Percentiles rank a stretch among this genome's conserved stretches.
phyloP scores from a whole-genome alignment of 2,888 invertebrate species.

The Epirrita christyi region DNA sequence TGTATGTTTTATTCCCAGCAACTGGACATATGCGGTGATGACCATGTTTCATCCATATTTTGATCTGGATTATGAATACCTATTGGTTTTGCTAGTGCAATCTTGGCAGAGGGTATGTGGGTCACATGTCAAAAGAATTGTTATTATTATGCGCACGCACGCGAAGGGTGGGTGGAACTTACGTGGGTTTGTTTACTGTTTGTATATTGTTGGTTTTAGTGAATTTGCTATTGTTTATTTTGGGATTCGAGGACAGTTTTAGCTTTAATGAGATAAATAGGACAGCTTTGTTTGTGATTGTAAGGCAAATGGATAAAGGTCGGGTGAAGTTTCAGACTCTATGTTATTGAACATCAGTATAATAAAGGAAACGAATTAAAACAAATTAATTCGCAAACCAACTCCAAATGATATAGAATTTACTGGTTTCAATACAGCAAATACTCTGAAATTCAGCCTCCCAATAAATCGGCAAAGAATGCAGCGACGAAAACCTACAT shows the following conservation, averaged over 20 bases:
- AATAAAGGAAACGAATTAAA: not conserved
- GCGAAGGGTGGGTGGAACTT: constrained; percentile 31
- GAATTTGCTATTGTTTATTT: constrained; percentile 23
- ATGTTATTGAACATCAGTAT: not conserved
- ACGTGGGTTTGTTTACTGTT: constrained; percentile 27
- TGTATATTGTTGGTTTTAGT: constrained; percentile 18
- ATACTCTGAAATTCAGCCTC: too few relatives aligned
- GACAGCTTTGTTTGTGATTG: constrained; percentile 2
- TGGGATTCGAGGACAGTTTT: constrained; percentile 10
- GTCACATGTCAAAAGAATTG: constrained; percentile 22
- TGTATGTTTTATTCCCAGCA: too few relatives aligned
- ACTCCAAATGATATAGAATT: too few relatives aligned
- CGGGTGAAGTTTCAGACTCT: not conserved
- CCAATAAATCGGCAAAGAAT: constrained; percentile 17
- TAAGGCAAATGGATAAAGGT: constrained; percentile 1
- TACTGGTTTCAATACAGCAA: too few relatives aligned
- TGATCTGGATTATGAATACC: too few relatives aligned
- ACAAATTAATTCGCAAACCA: not conserved
- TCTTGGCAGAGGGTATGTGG: constrained; percentile 8
- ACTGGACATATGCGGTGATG: too few relatives aligned
- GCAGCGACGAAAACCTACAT: constrained; percentile 5
- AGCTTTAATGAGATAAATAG: constrained; percentile 9
- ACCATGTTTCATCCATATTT: too few relatives aligned
- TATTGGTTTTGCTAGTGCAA: not conserved
- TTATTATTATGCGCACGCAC: constrained; percentile 33